These are phyloP conservation scores for Halichoerus grypus DNA, from an alignment of 2,113 vertebrate genomes.

Conservation along the genomic window DNA sequence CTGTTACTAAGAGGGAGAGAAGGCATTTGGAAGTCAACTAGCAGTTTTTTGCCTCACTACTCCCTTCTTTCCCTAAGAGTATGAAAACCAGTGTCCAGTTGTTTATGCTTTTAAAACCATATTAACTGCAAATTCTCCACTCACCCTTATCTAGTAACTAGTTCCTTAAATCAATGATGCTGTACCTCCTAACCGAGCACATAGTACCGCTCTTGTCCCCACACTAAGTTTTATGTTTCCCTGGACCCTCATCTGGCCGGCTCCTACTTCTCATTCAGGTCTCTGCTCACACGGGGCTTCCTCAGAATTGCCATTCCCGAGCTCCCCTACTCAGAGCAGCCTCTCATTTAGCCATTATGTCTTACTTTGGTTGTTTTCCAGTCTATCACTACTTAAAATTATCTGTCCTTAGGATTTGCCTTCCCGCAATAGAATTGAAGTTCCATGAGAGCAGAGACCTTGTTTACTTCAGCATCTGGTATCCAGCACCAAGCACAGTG, in stretches of 20 bases:
- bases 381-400: not conserved
- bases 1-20: not conserved
- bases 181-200: not conserved
- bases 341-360: not conserved
- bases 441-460: not conserved
- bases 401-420: not conserved
- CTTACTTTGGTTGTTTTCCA: not conserved
- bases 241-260: not conserved
- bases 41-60: not conserved
- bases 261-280: constrained; percentile 17
- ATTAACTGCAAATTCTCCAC: not conserved
- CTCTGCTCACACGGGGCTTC: not conserved
- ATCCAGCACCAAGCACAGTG: not conserved
- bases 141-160: not conserved
- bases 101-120: not conserved
- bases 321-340: not conserved
- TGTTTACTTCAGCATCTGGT: not conserved
- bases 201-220: not conserved
- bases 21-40: too few species aligned
- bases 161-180: not conserved
- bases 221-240: not conserved
- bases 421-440: not conserved
- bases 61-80: not conserved
- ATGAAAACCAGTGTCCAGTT: not conserved
- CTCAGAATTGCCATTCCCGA: not conserved